A percentile compares a stretch with the other conserved stretches of the same genome.
Conservation (phyloP, 2,888 invertebrate species). For the Amphipoea oculea region DNA sequence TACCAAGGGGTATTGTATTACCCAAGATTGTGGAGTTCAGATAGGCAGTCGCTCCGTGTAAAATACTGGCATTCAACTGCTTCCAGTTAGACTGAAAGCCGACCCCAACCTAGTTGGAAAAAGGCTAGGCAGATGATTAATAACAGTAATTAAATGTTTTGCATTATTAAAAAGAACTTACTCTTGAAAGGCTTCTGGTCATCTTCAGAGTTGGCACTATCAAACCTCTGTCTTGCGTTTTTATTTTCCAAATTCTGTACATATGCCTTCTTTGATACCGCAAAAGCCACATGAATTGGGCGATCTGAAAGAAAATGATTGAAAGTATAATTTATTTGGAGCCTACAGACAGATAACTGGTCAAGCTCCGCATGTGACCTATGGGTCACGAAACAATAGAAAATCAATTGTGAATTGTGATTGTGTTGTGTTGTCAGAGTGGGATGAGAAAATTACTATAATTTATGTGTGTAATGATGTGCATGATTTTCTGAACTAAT, state of each 20-base stretch:
- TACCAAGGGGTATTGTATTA: not conserved
- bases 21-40: not conserved
- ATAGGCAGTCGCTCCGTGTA: no score
- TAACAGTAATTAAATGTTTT: not conserved
- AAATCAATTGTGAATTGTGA: no score
- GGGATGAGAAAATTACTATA: not conserved
- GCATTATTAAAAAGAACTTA: slow-evolving; percentile 26
- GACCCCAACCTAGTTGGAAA: not conserved
- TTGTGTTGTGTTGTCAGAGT: no score
- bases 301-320: slow-evolving; percentile 88
- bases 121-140: not conserved
- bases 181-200: slow-evolving; percentile 56
- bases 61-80: not conserved
- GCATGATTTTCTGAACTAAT: no score
- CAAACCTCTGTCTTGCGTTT: slow-evolving; percentile 64
- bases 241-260: slow-evolving; percentile 71
- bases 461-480: not conserved
- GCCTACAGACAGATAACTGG: not conserved
- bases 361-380: no score
- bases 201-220: slow-evolving; percentile 64
- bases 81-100: not conserved
- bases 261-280: slow-evolving; percentile 95
- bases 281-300: slow-evolving; percentile 95
- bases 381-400: no score
- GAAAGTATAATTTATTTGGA: not conserved